Evolutionary conservation across 2,797 vertebrate species (phyloP).

Genomic region (Meriones psammophilus): DNA sequence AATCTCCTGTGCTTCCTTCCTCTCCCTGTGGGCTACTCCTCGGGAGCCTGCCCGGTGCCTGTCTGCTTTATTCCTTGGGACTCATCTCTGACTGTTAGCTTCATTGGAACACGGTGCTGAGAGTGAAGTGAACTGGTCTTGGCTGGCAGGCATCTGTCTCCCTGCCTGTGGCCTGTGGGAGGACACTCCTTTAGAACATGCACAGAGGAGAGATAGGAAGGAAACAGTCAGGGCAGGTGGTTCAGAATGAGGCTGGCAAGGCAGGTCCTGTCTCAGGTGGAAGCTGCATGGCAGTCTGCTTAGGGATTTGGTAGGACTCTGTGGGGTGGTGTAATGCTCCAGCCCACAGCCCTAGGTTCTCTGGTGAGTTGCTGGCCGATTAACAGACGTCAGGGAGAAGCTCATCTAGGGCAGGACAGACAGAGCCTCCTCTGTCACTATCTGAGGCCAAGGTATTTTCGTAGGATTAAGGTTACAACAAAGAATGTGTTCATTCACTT

Average conservation of each 20-base stretch:
- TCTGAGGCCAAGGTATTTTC: slow-evolving; percentile 19
- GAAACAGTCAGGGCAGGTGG: not conserved
- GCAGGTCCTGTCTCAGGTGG: not conserved
- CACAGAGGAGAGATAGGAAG: not conserved
- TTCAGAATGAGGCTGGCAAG: not conserved
- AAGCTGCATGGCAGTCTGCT: not conserved
- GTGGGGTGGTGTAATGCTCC: slow-evolving; percentile 11
- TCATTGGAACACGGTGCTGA: not conserved
- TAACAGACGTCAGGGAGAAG: slow-evolving; percentile 66
- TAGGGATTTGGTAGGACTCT: not conserved
- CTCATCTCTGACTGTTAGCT: not conserved
- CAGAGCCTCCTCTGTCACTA: not conserved
- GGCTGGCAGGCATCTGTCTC: not conserved
- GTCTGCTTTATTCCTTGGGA: slow-evolving; percentile 32
- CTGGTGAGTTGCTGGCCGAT: slow-evolving; percentile 47
- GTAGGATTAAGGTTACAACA: not conserved
- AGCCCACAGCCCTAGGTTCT: not conserved
- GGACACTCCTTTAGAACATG: not conserved
- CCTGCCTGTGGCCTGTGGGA: not conserved
- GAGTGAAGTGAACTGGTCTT: not conserved
- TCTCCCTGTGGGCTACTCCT: not conserved
- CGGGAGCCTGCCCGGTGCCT: not conserved
- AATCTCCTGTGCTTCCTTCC: not conserved
- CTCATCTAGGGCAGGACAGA: slow-evolving; percentile 48
- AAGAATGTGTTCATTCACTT: not conserved